Evolutionary conservation across 2,113 vertebrate genomes (phyloP), one percentile per base, ranked within the genome.

Genomic region (Tragelaphus scriptus): DNA sequence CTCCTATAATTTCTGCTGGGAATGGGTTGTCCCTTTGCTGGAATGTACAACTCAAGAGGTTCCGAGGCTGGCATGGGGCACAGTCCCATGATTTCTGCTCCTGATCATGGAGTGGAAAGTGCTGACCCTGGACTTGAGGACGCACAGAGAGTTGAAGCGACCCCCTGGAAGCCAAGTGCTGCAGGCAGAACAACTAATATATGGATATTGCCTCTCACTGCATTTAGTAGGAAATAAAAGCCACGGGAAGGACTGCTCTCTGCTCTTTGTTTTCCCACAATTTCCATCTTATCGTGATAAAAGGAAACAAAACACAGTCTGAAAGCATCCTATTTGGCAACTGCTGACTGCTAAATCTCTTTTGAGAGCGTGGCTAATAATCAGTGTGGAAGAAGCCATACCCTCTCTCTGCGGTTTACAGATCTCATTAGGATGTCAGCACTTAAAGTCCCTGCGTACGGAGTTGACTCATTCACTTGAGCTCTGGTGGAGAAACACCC

Each of bases 281-380:
- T 89, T 84, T 95, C 63, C 79, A 92, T 90, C 53, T 92, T 82
- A n/a, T n/a, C 71, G 14, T 58, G 81, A 84, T 84, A 65, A 94
- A 89, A 95, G 56, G 36, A 51, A 90, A 85, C 25, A 71, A 81
- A 95, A 19, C 23, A 23, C 40, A 75, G n/a, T 91, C 58, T 63
- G 30, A 80, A 96, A 91, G 23, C 58, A 61, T 55, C 26, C 44
- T 87, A 21, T 85, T 40, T 96, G 47, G 44, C 96, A 88, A 85
- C 17, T 51, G 44, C 40, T 85, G 88, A 86, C 65, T 53, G n/a
- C 55, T 93, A 81, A 81, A 26, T 51, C 49, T 95, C 90, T 77
- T 36, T 15, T 25, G 25, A 91, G 82, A 93, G 12, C 51, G 8
- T 3, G 5, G 36, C 19, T 71, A 61, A 68, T 61, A 65, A 16